Evolutionary conservation across 2,113 vertebrate species (phyloP), one percentile per base, ranked within the genome.

Genomic region (Vulpes ferrilata): DNA sequence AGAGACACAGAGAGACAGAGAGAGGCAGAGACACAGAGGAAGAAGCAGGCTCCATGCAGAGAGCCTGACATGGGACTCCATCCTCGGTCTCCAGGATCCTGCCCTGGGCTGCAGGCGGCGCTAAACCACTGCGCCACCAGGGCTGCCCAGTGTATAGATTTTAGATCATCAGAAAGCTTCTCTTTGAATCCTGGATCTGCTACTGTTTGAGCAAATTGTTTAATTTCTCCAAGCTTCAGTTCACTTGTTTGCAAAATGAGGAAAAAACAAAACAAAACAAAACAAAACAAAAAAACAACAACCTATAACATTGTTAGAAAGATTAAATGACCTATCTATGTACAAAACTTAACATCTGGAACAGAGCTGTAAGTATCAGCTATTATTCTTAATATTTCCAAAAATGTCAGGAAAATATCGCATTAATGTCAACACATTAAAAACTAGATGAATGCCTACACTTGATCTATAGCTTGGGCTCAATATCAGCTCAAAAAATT

Each of bases 341-440:
- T 20, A 62, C 0, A 71, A 20, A 32, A 71, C 73, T 92, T 78
- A 76, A 25, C 69, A 85, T 62, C 59, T 48, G 13, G 19, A 81
- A n/a, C 13, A 62, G 48, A 84, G n/a, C 16, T 93, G 30, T 55
- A 71, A 86, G 59, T 84, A 6, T 59, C 59, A 84, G 23, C 11
- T 80, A 53, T 78, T 53, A 91, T 11, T 84, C 59, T 93, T 81
- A 85, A 1, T 43, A 96, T 84, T 93, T 81, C 23, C 43, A 78
- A 71, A 89, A 93, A n/a, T 51, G 6, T 67, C 23, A 95, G 35
- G 17, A 22, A 84, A 86, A 73, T 32, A 13, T 74, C 27, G 74
- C 76, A 88, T 32, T 55, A 19, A 62, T 38, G 3, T 80, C 65
- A 90, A 74, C 27, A 67, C 19, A 76, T 53, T 35, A 82, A 59